These are phyloP conservation scores for Scytalopus superciliaris DNA, from an alignment of 2,113 vertebrate genomes.

Conservation along the genomic window DNA sequence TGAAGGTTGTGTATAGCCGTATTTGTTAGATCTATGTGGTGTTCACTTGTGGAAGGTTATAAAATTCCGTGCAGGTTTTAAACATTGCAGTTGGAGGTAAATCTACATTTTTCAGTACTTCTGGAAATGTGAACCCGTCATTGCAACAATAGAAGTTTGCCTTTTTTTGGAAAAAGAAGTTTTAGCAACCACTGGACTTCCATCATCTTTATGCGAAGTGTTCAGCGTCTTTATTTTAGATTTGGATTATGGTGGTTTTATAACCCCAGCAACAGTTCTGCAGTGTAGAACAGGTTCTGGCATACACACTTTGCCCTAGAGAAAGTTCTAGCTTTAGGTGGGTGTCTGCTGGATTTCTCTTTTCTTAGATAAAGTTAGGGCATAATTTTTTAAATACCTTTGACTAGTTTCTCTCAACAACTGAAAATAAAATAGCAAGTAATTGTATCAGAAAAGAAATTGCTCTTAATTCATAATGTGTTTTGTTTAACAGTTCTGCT, in stretches of 20 bases:
- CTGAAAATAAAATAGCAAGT: background rate
- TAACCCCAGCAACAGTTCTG: slow-evolving; percentile 33
- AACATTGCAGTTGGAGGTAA: background rate
- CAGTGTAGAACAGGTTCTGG: slow-evolving; percentile 25
- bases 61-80: slow-evolving; percentile 15
- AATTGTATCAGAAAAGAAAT: background rate
- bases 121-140: background rate
- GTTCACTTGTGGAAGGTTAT: background rate
- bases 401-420: background rate
- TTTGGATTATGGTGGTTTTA: slow-evolving; percentile 30
- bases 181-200: background rate
- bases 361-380: background rate
- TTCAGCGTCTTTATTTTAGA: background rate
- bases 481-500: background rate
- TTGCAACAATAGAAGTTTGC: background rate
- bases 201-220: background rate
- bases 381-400: background rate
- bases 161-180: background rate
- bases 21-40: slow-evolving; percentile 48
- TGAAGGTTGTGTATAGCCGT: slow-evolving; percentile 18
- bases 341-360: background rate
- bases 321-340: slow-evolving; percentile 59
- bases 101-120: background rate
- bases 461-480: background rate
- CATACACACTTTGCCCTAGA: slow-evolving; percentile 36